Evolutionary conservation across 2,113 vertebrate species (phyloP).

Genomic region (Dunckerocampus dactyliophorus): DNA sequence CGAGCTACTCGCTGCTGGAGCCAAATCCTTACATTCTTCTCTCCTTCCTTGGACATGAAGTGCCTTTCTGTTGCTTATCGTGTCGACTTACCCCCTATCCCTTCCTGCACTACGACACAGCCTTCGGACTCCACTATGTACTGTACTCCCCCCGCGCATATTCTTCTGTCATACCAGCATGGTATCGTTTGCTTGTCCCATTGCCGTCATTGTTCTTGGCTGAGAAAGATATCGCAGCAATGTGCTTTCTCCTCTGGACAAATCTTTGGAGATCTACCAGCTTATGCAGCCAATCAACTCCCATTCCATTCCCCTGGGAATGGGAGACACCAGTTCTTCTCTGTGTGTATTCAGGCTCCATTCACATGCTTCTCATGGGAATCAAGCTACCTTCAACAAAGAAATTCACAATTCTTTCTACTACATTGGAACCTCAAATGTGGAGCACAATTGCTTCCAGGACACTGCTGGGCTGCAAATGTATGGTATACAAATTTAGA

Average conservation of each 20-base stretch:
- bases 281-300: slow-evolving; percentile 42
- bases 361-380: background rate
- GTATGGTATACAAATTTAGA: background rate
- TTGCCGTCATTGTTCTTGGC: slow-evolving; percentile 48
- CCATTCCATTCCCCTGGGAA: slow-evolving; percentile 26
- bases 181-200: slow-evolving; percentile 35
- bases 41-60: slow-evolving; percentile 53
- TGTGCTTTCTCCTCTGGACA: slow-evolving; percentile 38
- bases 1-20: slow-evolving; percentile 47
- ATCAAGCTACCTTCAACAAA: background rate
- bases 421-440: background rate
- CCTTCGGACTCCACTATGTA: slow-evolving; percentile 36
- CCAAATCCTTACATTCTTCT: slow-evolving; percentile 66
- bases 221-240: slow-evolving; percentile 32
- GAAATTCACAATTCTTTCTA: background rate
- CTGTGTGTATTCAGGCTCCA: slow-evolving; percentile 24
- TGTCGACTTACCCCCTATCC: slow-evolving; percentile 4
- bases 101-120: slow-evolving; percentile 26
- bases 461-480: background rate
- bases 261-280: slow-evolving; percentile 47
- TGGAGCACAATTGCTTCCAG: background rate
- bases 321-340: slow-evolving; percentile 32
- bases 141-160: slow-evolving; percentile 2
- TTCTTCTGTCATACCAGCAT: slow-evolving; percentile 12
- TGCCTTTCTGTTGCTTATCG: slow-evolving; percentile 41